phyloP scores from a whole-genome alignment of 2,113 vertebrate species.

The Choloepus hoffmanni region DNA sequence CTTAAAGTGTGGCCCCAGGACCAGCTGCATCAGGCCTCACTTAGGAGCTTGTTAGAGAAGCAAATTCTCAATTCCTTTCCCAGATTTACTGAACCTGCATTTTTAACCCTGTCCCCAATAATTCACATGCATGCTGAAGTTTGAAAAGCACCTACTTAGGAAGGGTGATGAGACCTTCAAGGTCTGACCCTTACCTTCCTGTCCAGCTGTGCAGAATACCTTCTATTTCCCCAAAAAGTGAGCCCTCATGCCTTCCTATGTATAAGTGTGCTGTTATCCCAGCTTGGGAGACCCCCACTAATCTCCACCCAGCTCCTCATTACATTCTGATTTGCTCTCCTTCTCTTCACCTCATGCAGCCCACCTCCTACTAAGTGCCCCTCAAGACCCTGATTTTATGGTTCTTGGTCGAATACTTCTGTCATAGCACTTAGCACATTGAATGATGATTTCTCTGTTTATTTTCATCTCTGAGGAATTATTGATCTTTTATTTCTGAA shows the following conservation, averaged over 20 bases:
- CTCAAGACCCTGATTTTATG: neutral
- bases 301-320: neutral
- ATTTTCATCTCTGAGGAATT: neutral
- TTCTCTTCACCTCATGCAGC: neutral
- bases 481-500: conserved; percentile 7
- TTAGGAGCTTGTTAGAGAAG: neutral
- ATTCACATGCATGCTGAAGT: neutral
- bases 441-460: neutral
- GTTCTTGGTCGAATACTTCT: neutral
- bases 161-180: neutral
- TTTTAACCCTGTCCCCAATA: neutral
- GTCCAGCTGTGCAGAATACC: neutral
- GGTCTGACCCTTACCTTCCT: neutral
- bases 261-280: neutral
- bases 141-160: neutral
- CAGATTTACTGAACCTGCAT: neutral
- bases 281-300: neutral
- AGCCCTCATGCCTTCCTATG: too few species aligned
- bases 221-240: accelerated
- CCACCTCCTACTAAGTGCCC: neutral
- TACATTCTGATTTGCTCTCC: neutral
- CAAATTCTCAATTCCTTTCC: neutral
- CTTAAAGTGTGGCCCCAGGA: neutral
- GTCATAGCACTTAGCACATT: neutral
- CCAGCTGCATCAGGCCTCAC: neutral